Conservation (phyloP, 2,888 invertebrate genomes). For the Drosophila aldrichi region DNA sequence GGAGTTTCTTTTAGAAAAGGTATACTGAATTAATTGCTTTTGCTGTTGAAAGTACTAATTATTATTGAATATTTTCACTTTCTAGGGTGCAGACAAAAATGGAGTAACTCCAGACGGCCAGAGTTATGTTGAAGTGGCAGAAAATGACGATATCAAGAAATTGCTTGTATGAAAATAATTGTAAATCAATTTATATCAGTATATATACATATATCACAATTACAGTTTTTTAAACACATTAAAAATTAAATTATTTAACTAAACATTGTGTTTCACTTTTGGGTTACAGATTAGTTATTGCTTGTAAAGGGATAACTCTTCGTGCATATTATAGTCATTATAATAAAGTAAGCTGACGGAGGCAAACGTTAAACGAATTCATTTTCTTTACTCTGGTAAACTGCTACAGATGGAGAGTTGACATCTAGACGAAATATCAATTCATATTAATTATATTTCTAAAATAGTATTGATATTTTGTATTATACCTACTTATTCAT, state of each 20-base stretch:
- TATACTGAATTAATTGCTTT: conserved; percentile 78
- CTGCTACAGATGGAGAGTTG: background rate
- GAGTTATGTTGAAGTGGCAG: conserved; percentile 94
- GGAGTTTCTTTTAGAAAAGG: conserved; percentile 93
- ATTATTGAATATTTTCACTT: background rate
- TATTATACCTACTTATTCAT: too few species aligned
- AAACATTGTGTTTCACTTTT: background rate
- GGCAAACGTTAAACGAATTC: too few species aligned
- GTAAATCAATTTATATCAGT: conserved; percentile 32
- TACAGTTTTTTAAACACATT: background rate
- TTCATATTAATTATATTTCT: too few species aligned
- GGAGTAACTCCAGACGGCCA: conserved; percentile 95
- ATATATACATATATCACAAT: conserved; percentile 11
- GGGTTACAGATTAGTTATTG: background rate
- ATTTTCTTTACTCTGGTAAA: too few species aligned
- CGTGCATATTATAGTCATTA: too few species aligned
- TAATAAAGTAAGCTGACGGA: too few species aligned
- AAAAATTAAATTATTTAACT: conserved; percentile 11
- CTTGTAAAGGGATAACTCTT: too few species aligned
- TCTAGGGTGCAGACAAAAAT: conserved; percentile 91
- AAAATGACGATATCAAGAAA: conserved; percentile 95
- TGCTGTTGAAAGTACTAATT: background rate
- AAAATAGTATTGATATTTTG: too few species aligned
- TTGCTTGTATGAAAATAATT: conserved; percentile 85
- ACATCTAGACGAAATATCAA: too few species aligned